phyloP scores from a whole-genome alignment of 37 sponge, comb jelly and placozoan genomes.

The Halichondria panicea region DNA sequence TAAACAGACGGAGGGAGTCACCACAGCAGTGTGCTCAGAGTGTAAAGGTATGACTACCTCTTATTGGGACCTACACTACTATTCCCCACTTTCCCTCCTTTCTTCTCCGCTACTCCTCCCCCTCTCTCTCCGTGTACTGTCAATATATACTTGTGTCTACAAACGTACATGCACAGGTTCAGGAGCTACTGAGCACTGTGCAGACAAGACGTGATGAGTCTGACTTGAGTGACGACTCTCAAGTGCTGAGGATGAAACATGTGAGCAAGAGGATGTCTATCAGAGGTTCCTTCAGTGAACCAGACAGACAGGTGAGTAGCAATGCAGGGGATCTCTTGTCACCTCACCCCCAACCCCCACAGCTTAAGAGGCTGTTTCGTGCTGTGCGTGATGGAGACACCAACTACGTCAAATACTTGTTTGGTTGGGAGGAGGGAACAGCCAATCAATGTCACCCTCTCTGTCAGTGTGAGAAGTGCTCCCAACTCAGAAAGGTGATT shows the following conservation, averaged over 20 bases:
- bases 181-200: not conserved
- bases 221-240: not conserved
- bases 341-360: not conserved
- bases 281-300: not conserved
- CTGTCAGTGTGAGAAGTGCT: constrained; percentile 80
- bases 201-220: not conserved
- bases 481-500: constrained; percentile 50
- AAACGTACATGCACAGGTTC: not conserved
- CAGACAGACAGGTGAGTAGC: constrained; percentile 23
- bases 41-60: constrained; percentile 30
- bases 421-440: constrained; percentile 42
- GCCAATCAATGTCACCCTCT: constrained; percentile 73
- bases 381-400: constrained; percentile 63
- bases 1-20: constrained; percentile 61
- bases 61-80: constrained; percentile 5
- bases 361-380: constrained; percentile 61
- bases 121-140: not conserved
- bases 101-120: not conserved
- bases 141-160: not conserved
- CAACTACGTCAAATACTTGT: constrained; percentile 54
- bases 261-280: constrained; percentile 16
- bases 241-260: not conserved
- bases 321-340: too few species aligned
- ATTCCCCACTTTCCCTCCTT: constrained; percentile 3
- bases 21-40: constrained; percentile 75